Evolutionary conservation across 2,113 vertebrate genomes (phyloP).

Genomic region (Uria aalge): DNA sequence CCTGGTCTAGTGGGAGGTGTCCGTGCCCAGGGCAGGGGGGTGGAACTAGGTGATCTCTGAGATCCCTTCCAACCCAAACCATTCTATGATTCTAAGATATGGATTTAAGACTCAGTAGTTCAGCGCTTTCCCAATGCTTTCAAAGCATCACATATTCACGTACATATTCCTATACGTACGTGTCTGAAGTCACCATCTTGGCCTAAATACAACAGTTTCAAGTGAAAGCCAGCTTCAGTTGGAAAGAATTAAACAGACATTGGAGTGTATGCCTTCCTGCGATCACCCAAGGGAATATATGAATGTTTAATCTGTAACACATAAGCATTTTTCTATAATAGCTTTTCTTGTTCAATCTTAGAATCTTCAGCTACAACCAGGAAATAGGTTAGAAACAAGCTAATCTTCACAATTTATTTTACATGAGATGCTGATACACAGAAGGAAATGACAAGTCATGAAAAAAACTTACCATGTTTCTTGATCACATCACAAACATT

Average conservation of each 20-base stretch:
- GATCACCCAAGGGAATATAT: not conserved
- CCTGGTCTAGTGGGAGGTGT: no score
- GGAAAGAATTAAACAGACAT: not conserved
- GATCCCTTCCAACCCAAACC: no score
- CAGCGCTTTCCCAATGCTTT: not conserved
- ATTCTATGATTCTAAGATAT: no score
- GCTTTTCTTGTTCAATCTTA: not conserved
- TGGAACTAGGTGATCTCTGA: no score
- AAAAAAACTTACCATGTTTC: conserved; percentile 78
- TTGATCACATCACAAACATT: conserved; percentile 74
- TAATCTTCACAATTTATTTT: not conserved
- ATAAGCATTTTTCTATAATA: not conserved
- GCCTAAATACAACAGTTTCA: not conserved
- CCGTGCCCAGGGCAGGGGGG: no score
- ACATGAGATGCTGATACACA: not conserved
- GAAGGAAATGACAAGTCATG: fast-evolving
- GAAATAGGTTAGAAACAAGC: not conserved
- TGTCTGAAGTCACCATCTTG: not conserved
- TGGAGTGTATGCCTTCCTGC: fast-evolving
- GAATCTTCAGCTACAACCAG: not conserved
- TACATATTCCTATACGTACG: fast-evolving
- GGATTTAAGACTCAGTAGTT: not conserved
- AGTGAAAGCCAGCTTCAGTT: not conserved
- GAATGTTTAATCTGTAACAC: not conserved
- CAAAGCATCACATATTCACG: not conserved